phyloP scores from a whole-genome alignment of 2,797 vertebrate species.

The Gobio occitaniae region DNA sequence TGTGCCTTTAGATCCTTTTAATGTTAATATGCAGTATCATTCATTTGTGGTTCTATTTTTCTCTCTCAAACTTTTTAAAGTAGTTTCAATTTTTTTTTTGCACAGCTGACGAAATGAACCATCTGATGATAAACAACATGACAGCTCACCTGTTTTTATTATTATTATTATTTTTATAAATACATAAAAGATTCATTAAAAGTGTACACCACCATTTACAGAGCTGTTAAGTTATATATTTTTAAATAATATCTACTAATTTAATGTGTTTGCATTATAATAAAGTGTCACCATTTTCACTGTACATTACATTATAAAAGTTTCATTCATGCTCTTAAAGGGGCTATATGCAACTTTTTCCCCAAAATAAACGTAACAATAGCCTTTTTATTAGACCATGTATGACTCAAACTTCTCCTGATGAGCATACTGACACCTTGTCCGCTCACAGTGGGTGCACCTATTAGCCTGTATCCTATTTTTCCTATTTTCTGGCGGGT shows the following conservation, averaged over 20 bases:
- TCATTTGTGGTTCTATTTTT: conserved; percentile 27
- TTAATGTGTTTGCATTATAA: neutral
- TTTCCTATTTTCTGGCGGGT: too few species aligned
- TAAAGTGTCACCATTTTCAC: neutral
- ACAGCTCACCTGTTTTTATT: neutral
- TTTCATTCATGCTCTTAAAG: neutral
- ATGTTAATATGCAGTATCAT: conserved; percentile 51
- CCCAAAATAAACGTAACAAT: too few species aligned
- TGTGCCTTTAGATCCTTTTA: conserved; percentile 49
- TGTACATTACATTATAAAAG: neutral
- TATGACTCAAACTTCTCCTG: too few species aligned
- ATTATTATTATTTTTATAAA: neutral
- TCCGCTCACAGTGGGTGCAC: too few species aligned
- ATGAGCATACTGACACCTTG: too few species aligned
- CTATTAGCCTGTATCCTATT: too few species aligned
- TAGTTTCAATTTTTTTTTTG: neutral
- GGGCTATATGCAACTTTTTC: too few species aligned
- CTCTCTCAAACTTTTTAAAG: conserved; percentile 5
- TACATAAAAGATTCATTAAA: neutral
- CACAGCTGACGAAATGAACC: neutral
- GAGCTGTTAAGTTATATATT: too few species aligned
- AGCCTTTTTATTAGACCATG: too few species aligned
- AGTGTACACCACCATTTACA: neutral
- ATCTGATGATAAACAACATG: neutral
- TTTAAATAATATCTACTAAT: neutral